Evolutionary conservation across 2,888 invertebrate species (phyloP), one percentile per base, ranked within the genome.

Genomic region (Coecobrya sp.): DNA sequence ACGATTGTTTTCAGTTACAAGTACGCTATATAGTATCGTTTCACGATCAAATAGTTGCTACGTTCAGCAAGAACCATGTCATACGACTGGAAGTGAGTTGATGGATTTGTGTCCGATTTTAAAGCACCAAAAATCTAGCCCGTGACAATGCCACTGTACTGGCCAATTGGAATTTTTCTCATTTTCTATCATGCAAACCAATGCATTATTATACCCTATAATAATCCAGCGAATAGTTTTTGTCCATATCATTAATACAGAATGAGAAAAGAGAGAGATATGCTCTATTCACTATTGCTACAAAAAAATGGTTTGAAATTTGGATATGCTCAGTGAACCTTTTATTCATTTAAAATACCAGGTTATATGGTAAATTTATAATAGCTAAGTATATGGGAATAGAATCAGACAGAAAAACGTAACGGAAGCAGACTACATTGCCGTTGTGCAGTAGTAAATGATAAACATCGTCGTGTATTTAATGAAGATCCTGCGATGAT

Each of bases 321-420:
- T 65, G 68, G 68, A 70, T 70, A 70, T 70, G 68, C 68, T 70
- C 68, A 70, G 30, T 70, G 68, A 70, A 70, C 68, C 68, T 70
- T 70, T 70, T 70, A 70, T 70, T 70, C 68, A 0, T 16, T 27
- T 70, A 2, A 70, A 70, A 19, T 70, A 30, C 19, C 68, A 65
- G 16, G 10, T 16, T 30, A 16, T 36, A 70, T 30, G 5, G 7
- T 36, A 65, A 36, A n/a, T 36, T 5, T 3, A 11, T 30, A 19
- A 65, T 65, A 0, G 4, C 5, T 27, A 65, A 1, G 13, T 13
- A 65, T 25, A 65, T n/a, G n/a, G 8, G 4, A 8, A 70, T 2
- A n/a, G 13, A 36, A n/a, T n/a, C 68, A 30, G 13, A 70, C 68
- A 70, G n/a, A n/a, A n/a, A 36, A 70, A 70, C 68, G 68, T 13